phyloP scores from a whole-genome alignment of 1,140 invertebrate genomes.

The Pseudomyrmex flavicornis region DNA sequence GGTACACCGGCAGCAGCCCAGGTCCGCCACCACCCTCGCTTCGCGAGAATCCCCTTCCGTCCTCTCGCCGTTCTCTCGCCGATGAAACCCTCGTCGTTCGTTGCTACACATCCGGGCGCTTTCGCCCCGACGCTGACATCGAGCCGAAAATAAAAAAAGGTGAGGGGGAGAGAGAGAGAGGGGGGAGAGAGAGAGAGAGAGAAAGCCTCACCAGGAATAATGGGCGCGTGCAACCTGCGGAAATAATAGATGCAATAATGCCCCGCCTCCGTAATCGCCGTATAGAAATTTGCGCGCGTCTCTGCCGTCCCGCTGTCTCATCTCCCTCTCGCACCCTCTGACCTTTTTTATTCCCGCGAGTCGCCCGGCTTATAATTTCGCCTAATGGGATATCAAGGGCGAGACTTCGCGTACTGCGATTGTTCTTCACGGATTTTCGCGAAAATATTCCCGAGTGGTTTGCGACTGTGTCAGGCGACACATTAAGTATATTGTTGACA shows the following conservation, averaged over 20 bases:
- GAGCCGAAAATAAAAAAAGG: slow-evolving; percentile 62
- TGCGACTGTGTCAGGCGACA: background rate
- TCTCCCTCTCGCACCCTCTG: slow-evolving; percentile 29
- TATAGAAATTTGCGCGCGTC: slow-evolving; percentile 62
- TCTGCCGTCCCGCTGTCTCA: slow-evolving; percentile 32
- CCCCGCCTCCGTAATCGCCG: slow-evolving; percentile 65
- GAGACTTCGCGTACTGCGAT: slow-evolving; percentile 30
- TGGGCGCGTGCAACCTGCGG: slow-evolving; percentile 64
- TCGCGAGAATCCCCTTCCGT: slow-evolving; percentile 5
- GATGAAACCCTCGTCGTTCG: slow-evolving; percentile 71
- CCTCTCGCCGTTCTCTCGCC: slow-evolving; percentile 59
- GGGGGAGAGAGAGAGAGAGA: slow-evolving; percentile 12
- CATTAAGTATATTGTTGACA: background rate
- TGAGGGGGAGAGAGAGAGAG: background rate
- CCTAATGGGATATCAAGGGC: slow-evolving; percentile 59
- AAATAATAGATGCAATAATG: slow-evolving; percentile 70
- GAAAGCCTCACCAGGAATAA: slow-evolving; percentile 58
- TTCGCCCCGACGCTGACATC: slow-evolving; percentile 65
- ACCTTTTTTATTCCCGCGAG: slow-evolving; percentile 60
- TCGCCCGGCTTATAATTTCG: slow-evolving; percentile 57
- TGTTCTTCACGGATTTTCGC: slow-evolving; percentile 38
- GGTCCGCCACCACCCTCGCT: slow-evolving; percentile 46
- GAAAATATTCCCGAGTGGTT: background rate
- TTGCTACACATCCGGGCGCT: slow-evolving; percentile 64
- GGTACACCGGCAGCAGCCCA: slow-evolving; percentile 65